A percentile compares a stretch with the other conserved stretches of the same genome.
phyloP scores from a whole-genome alignment of 2,797 vertebrate species.

The Paguma larvata region DNA sequence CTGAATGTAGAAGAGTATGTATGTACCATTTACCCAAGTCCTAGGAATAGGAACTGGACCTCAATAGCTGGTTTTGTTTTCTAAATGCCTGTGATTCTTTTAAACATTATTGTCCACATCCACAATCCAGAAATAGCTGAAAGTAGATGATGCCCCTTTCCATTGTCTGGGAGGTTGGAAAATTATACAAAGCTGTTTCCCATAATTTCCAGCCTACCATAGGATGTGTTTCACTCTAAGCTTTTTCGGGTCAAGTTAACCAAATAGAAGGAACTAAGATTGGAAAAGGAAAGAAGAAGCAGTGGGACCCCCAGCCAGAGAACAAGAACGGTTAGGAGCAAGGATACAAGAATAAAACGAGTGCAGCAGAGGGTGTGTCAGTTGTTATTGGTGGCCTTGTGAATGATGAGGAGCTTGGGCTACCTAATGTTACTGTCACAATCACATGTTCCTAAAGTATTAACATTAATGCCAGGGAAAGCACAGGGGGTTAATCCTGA shows the following conservation, averaged over 20 bases:
- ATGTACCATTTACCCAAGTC: neutral
- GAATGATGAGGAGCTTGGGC: neutral
- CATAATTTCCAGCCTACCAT: fast-evolving
- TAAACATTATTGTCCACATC: neutral
- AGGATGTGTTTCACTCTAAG: neutral
- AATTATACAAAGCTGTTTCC: neutral
- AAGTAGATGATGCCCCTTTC: neutral
- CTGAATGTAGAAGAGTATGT: neutral
- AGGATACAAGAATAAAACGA: neutral
- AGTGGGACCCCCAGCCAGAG: no score
- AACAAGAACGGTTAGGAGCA: neutral
- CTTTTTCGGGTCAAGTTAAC: neutral
- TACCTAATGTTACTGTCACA: neutral
- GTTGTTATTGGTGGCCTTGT: neutral
- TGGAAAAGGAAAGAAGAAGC: neutral
- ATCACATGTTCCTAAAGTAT: neutral
- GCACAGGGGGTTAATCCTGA: neutral
- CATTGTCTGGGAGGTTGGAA: neutral
- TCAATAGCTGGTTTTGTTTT: neutral
- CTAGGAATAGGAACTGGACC: neutral
- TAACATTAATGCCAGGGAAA: neutral
- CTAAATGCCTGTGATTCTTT: neutral
- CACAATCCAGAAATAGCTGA: neutral
- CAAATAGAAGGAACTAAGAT: neutral
- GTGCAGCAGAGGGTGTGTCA: no score